Conservation (phyloP, 1,140 invertebrate genomes). For the Coptotermes formosanus region DNA sequence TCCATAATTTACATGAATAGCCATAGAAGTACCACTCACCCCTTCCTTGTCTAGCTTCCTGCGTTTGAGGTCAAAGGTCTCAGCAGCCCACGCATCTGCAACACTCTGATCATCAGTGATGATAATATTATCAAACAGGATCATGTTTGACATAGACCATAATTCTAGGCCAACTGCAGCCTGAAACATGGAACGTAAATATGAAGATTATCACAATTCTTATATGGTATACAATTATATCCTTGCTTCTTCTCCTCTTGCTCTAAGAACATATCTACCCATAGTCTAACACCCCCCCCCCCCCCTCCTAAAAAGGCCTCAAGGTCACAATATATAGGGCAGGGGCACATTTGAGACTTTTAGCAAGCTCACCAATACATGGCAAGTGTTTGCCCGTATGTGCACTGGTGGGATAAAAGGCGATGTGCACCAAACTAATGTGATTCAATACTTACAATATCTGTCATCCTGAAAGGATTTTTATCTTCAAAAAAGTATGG, state of each 20-base stretch:
- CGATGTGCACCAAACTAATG: too few relatives aligned
- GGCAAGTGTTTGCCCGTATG: too few relatives aligned
- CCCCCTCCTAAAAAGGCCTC: too few relatives aligned
- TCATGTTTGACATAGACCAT: conserved; percentile 96
- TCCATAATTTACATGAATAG: too few relatives aligned
- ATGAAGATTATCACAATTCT: conserved; percentile 31
- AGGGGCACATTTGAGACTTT: too few relatives aligned
- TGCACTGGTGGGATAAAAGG: too few relatives aligned
- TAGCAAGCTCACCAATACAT: too few relatives aligned
- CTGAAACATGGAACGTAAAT: conserved; percentile 53
- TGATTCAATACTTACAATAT: conserved; percentile 74
- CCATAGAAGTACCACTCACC: conserved; percentile 56
- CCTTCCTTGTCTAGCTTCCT: conserved; percentile 74
- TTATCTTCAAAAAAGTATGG: conserved; percentile 92
- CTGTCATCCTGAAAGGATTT: conserved; percentile 85
- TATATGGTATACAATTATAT: too few relatives aligned
- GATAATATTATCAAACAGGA: conserved; percentile 94
- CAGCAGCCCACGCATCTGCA: conserved; percentile 76
- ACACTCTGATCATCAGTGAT: conserved; percentile 82
- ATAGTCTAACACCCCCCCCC: too few relatives aligned
- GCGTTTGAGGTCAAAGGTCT: conserved; percentile 84
- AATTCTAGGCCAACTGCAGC: conserved; percentile 91
- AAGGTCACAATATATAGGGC: too few relatives aligned
- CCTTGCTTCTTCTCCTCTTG: too few relatives aligned
- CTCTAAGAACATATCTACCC: too few relatives aligned